These are phyloP conservation scores for Pteropus alecto DNA, from an alignment of 2,113 vertebrate genomes.

Conservation along the genomic window DNA sequence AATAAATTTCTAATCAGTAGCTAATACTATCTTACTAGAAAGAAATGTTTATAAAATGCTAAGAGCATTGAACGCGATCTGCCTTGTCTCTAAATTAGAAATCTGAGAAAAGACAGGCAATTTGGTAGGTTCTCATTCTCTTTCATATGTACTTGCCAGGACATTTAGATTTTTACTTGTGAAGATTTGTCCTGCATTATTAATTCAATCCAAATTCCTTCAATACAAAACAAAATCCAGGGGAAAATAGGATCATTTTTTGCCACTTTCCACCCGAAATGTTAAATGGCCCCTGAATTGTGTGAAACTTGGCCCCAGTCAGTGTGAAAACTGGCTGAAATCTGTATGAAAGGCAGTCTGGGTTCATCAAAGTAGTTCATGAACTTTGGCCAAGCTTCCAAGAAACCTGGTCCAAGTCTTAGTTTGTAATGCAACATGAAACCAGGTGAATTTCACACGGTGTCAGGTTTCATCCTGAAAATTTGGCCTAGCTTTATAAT, in stretches of 20 bases:
- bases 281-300: not conserved
- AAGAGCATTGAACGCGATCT: not conserved
- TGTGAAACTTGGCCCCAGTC: constrained; percentile 54
- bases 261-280: constrained; percentile 46
- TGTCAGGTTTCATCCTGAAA: constrained; percentile 71
- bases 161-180: not conserved
- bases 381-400: constrained; percentile 74
- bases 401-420: constrained; percentile 61
- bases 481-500: constrained; percentile 64
- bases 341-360: constrained; percentile 61
- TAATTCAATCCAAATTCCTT: constrained; percentile 20
- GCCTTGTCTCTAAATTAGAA: not conserved
- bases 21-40: not conserved
- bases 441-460: constrained; percentile 76
- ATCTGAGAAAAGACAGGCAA: not conserved
- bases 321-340: constrained; percentile 70
- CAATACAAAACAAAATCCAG: constrained; percentile 1
- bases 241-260: constrained; percentile 19
- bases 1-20: not conserved
- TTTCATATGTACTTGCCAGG: not conserved
- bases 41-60: not conserved
- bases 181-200: not conserved
- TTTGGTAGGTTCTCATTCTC: not conserved
- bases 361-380: constrained; percentile 68
- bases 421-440: constrained; percentile 68